These are phyloP conservation scores for Tadarida brasiliensis DNA, from an alignment of 2,797 vertebrate genomes.

Conservation along the genomic window DNA sequence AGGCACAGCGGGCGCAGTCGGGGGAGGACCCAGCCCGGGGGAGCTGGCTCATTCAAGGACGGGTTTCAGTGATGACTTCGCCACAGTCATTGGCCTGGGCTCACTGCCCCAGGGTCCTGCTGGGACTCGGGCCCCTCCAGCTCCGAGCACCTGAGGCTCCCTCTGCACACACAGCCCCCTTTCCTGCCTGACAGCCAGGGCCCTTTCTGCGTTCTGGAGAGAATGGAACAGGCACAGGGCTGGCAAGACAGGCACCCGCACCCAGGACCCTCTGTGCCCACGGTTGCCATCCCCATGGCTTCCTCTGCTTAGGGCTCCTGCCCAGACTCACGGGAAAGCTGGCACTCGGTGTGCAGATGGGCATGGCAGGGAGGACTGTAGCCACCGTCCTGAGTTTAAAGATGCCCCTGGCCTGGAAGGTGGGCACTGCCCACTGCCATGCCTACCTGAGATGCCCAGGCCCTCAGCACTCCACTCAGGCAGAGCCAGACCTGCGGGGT, in stretches of 20 bases:
- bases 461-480: rapidly evolving
- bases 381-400: no score
- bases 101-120: rapidly evolving
- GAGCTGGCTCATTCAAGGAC: rapidly evolving
- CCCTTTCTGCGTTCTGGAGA: rapidly evolving
- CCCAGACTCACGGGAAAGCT: not conserved
- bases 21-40: not conserved
- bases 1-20: not conserved
- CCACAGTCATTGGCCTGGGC: rapidly evolving
- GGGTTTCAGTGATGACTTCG: rapidly evolving
- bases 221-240: rapidly evolving
- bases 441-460: not conserved
- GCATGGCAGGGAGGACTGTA: rapidly evolving
- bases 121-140: rapidly evolving
- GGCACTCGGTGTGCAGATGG: rapidly evolving
- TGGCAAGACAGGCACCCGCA: rapidly evolving
- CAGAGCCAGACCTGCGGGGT: not conserved
- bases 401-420: not conserved
- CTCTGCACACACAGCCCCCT: not conserved
- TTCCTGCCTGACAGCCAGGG: rapidly evolving
- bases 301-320: not conserved
- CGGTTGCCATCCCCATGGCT: rapidly evolving
- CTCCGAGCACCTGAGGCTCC: rapidly evolving
- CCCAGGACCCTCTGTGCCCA: not conserved
- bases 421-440: rapidly evolving